Base-by-base conservation (phyloP, 1,140 invertebrate genomes). In the Rhagoletis zephyria region DNA sequence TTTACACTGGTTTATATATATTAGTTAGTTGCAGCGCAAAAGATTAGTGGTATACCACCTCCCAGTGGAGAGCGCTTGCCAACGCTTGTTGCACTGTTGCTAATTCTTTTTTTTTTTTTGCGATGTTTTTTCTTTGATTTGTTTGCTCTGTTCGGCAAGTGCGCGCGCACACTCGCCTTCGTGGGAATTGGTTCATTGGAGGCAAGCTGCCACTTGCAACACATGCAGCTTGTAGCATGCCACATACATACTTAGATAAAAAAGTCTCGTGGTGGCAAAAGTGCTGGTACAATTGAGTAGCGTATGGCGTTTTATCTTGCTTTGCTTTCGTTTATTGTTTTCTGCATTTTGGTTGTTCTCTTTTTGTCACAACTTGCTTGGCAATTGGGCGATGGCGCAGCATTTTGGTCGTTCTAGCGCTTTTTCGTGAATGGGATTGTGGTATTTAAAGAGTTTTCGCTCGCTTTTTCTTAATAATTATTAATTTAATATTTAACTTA, bases 31-130 rank as follows among this genome's bases (percentile, higher is more conserved):
- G 16, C 74, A 56, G 48, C 56, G 48, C 74, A 59, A 81, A 56
- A 81, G 74, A 81, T 81, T 81, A 56, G 74, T 81, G 74, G 74
- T 81, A 81, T 81, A n/a, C 74, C 74, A 81, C 74, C 74, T 81
- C 74, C 74, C 85, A 85, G 30, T 85, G 30, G 56, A 40, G 61
- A 60, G 59, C 81, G 19, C 45, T 48, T 85, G 85, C 86, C 70
- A 87, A 40, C 74, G 86, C 59, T 87, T 87, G 87, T 87, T 77
- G 63, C 30, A 42, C 67, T 9, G 85, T 45, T 87, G 45, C 45
- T 87, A 65, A 86, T 63, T 56, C 40, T 70, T 74, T 74, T 74
- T 42, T 56, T 56, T 56, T 56, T 56, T 56, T 56, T 1, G 30
- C 30, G 51, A 30, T 30, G 10, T 63, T n/a, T 63, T 63, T 63